Evolutionary conservation across 2,797 vertebrate genomes (phyloP), one percentile per base, ranked within the genome.

Genomic region (Scarus forsteni): DNA sequence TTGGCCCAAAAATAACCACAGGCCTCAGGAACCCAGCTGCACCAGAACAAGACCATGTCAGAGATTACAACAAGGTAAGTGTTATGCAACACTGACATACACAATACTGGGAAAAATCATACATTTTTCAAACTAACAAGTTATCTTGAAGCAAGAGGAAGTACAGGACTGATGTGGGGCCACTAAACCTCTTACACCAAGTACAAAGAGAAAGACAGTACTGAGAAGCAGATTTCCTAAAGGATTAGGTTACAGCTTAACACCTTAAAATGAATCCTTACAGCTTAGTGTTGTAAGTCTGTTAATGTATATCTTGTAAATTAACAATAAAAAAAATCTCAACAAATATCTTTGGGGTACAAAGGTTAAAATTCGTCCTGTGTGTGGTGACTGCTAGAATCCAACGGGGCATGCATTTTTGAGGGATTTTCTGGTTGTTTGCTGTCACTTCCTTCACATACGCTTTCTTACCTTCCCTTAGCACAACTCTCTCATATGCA

Each of bases 1-100:
- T 99, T 4, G 98, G 97, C 73, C 98, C 98, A 83, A 99, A 99
- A 88, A 99, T 96, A 75, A 98, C 98, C 61, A 99, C 95, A 56
- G 98, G 98, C 85, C 98, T 96, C 80, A 99, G 94, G 93, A 99
- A 99, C 12, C 98, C 98, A 91, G 97, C 98, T 99, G 65, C n/a
- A 83, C 11, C 64, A 35, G 12, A 81, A 55, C 53, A 68, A 36
- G 34, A 70, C 6, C 44, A 40, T 7, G 49, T 63, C 45, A 12
- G 10, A 60, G 12, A 50, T 58, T 13, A 60, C 12, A 60, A 50
- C 58, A 45, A 39, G 1, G 15, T 66, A 18, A 62, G 9, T 36
- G 43, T 64, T 39, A 58, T 16, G 6, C 10, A 62, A 66, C 40
- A 71, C 49, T 51, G 35, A 35, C 1, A 58, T 45, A 60, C 16